phyloP scores from a whole-genome alignment of 2,113 vertebrate species.

The Mirza zaza region DNA sequence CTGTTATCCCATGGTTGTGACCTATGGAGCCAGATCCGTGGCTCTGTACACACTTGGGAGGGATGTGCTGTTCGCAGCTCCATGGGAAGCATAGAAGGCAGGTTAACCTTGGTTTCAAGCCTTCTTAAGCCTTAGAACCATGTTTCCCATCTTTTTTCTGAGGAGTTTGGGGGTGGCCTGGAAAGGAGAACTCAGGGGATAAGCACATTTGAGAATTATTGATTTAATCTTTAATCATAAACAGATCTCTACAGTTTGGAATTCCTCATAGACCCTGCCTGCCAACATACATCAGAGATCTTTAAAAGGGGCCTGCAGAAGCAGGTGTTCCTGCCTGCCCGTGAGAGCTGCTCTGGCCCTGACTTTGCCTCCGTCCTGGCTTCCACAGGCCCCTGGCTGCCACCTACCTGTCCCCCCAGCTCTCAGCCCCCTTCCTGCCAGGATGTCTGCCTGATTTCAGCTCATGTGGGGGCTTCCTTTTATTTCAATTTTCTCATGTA shows the following conservation, averaged over 20 bases:
- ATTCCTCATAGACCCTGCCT: background rate
- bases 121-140: background rate
- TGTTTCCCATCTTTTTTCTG: background rate
- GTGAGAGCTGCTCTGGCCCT: background rate
- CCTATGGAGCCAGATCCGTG: background rate
- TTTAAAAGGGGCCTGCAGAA: background rate
- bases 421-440: background rate
- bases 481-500: background rate
- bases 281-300: background rate
- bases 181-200: rapidly evolving
- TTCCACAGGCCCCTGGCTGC: background rate
- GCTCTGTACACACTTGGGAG: background rate
- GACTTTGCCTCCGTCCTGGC: background rate
- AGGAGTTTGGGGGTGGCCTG: background rate
- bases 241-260: background rate
- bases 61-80: rapidly evolving
- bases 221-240: background rate
- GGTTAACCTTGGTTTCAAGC: background rate
- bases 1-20: background rate
- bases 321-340: background rate
- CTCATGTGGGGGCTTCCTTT: background rate
- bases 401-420: background rate
- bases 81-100: background rate
- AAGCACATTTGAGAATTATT: background rate
- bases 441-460: background rate